Base-by-base conservation (phyloP, 2,797 vertebrate species). In the Siniperca undulata region DNA sequence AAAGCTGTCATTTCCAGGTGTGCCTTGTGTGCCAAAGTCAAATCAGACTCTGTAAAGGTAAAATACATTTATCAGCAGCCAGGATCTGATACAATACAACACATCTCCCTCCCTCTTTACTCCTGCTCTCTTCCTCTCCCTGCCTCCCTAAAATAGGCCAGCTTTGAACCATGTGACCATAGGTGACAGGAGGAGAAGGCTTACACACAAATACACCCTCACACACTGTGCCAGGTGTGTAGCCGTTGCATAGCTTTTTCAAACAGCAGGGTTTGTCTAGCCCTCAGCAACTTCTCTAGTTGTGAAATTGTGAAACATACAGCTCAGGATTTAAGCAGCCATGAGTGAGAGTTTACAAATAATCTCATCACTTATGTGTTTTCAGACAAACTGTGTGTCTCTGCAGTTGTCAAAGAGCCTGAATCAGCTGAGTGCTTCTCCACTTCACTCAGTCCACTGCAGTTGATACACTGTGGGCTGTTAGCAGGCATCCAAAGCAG, bases 141-240 rank as follows among this genome's bases (percentile, higher is more conserved):
- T 79, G 58, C 77, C 78, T 90, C 84, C 88, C 89, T 91, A 90
- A 94, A 94, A 91, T 94, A 94, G 94, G 89, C 83, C 93, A 91
- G 93, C 93, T 94, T 92, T 94, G 87, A 86, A 76, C 61, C 92
- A 92, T 84, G 91, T 95, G 94, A 93, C 91, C 81, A 77, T 42
- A 94, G 91, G 89, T 95, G 91, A 92, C 88, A 85, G 71, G 78
- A 86, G 80, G 77, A 70, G 82, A 81, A 72, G 74, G 88, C 93
- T 92, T 88, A 90, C 83, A 86, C 70, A 86, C 78, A 86, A 62
- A 52, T 24, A 74, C 70, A 61, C 59, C 19, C 81, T 24, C 62
- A 62, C 67, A 82, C 62, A 77, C 76, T 66, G 5, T 46, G 11
- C 60, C 88, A 91, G 90, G 86, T 91, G 87, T 91, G 86, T 52